Evolutionary conservation across 2,113 vertebrate species (phyloP), one percentile per base, ranked within the genome.

Genomic region (Picathartes gymnocephalus): DNA sequence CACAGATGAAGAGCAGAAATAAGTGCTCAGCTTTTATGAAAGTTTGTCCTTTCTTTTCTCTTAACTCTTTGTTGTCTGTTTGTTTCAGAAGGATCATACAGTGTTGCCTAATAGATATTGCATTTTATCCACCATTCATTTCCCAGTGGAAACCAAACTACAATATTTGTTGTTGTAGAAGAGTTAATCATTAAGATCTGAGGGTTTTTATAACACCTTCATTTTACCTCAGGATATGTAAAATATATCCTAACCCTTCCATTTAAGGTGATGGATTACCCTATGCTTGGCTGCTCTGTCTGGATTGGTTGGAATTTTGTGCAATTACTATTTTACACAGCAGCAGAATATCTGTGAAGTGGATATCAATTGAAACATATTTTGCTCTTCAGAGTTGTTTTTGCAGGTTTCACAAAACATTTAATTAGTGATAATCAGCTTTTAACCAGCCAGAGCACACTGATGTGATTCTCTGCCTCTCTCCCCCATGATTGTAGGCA

Each of bases 341-440:
- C 10, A 4, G 62, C 40, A 28, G 68, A 92, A 40, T 39, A 51
- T 68, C 69, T 93, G 48, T 88, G 90, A 86, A 96, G 93, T 95
- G 81, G 93, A 80, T 91, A 90, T 89, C 94, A 92, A 69, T 7
- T 64, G 90, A 76, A 90, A 93, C 83, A 79, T 81, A 90, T 93
- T 93, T 90, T 64, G 50, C 80, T 94, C 85, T 90, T 90, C 90
- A 74, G 66, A 62, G 58, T 73, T 66, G 69, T 71, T 84, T 88
- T 88, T 92, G n/a, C 86, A 80, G 69, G 61, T 96, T 94, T 90
- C 82, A 88, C 92, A 88, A 96, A 96, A 84, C 85, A 90, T 91
- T 96, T 96, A 94, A 96, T 96, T 96, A 92, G 90, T 4, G 76
- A 86, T 90, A 97, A 93, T 94, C 90, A 74, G 95, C 85, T 90